Evolutionary conservation across 2,888 invertebrate genomes (phyloP).

Genomic region (Chironomus tentans): DNA sequence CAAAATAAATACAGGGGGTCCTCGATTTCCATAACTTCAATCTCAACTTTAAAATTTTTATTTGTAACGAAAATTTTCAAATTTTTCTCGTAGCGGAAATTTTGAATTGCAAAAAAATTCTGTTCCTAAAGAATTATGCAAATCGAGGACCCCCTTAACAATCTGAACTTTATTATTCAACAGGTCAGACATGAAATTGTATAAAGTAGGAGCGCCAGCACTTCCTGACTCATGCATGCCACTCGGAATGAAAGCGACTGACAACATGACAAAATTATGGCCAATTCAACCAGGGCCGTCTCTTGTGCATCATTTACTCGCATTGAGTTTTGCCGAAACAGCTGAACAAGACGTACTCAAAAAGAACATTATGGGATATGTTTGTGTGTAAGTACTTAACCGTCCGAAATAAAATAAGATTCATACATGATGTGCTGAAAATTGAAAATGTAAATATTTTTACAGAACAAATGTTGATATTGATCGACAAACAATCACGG

Average conservation of each 20-base stretch:
- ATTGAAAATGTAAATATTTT: conserved; percentile 26
- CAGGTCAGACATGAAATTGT: conserved; percentile 71
- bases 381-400: conserved; percentile 69
- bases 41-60: too few species aligned
- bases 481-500: conserved; percentile 77
- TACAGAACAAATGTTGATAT: conserved; percentile 79
- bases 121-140: too few species aligned
- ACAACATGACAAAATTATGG: conserved; percentile 84
- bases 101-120: too few species aligned
- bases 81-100: too few species aligned
- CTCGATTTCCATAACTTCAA: too few species aligned
- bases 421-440: background rate
- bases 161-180: too few species aligned
- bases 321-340: conserved; percentile 76
- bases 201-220: conserved; percentile 88
- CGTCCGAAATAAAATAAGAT: background rate
- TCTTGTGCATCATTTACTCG: conserved; percentile 78
- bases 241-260: conserved; percentile 85
- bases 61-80: too few species aligned
- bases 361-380: conserved; percentile 81
- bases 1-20: too few species aligned
- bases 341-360: conserved; percentile 77
- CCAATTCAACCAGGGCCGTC: conserved; percentile 64
- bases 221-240: conserved; percentile 95
- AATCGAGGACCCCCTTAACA: too few species aligned